A percentile compares a stretch with the other conserved stretches of the same genome.
These are phyloP conservation scores for Takifugu bimaculatus DNA, from an alignment of 2,113 vertebrate genomes.

Conservation along the genomic window DNA sequence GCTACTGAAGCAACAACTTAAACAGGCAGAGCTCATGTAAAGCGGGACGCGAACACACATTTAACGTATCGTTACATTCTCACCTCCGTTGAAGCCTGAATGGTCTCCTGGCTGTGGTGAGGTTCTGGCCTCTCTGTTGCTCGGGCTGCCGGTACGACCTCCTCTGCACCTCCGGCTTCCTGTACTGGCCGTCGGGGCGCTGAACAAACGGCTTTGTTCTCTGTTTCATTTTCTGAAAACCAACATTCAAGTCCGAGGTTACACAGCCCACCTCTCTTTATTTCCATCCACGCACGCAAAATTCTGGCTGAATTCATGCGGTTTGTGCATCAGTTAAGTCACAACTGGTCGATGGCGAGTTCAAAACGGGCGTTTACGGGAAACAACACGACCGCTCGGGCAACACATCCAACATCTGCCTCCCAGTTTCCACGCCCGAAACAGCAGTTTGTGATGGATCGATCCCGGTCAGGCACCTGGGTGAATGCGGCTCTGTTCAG, in stretches of 20 bases:
- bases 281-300: no score
- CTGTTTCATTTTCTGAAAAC: constrained; percentile 48
- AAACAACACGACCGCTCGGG: no score
- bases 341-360: no score
- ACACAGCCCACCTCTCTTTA: no score
- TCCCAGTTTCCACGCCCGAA: no score
- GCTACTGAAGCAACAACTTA: background rate
- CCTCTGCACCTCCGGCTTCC: constrained; percentile 79
- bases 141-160: constrained; percentile 77
- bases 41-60: background rate
- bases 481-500: constrained; percentile 80
- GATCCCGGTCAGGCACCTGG: constrained; percentile 68
- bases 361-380: no score
- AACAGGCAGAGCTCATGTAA: background rate
- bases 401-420: no score
- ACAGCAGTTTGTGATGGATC: no score
- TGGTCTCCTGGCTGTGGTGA: constrained; percentile 71
- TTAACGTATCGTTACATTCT: constrained; percentile 14
- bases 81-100: constrained; percentile 81
- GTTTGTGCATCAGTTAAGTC: no score
- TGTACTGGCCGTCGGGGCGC: constrained; percentile 70
- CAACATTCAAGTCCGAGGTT: no score
- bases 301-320: no score
- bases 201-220: constrained; percentile 78
- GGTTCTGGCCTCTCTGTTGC: constrained; percentile 70